A percentile compares a stretch with the other conserved stretches of the same genome.
Conservation (phyloP, 2,113 vertebrate species). For the Agelaius tricolor region DNA sequence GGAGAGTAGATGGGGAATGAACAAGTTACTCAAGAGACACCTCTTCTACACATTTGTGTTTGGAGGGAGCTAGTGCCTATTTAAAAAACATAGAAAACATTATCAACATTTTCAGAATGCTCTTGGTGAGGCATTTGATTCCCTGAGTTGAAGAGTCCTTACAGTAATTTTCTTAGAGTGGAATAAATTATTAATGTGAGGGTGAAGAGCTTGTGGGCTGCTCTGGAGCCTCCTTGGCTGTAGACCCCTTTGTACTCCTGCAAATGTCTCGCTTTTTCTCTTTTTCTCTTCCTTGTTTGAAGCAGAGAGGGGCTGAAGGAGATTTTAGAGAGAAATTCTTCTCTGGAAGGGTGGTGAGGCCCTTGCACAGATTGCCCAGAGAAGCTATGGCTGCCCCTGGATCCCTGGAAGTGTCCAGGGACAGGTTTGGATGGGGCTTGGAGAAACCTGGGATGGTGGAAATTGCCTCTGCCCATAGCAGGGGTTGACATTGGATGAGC, state of each 20-base stretch:
- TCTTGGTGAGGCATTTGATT: neutral
- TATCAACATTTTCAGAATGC: neutral
- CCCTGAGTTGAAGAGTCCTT: neutral
- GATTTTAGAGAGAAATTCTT: neutral
- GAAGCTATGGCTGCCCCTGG: neutral
- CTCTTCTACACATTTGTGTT: neutral
- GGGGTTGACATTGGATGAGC: fast-evolving
- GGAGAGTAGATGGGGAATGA: neutral
- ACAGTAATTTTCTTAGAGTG: neutral
- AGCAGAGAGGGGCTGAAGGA: neutral
- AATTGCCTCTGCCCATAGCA: neutral
- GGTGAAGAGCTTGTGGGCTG: neutral
- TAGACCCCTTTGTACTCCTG: neutral
- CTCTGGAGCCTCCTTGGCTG: neutral
- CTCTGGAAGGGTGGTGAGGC: fast-evolving
- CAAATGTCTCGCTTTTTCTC: fast-evolving
- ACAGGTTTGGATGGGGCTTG: fast-evolving
- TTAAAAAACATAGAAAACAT: neutral
- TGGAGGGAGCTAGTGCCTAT: neutral
- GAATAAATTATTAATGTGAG: neutral
- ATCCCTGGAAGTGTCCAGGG: neutral
- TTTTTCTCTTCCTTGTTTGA: neutral
- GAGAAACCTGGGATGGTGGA: fast-evolving
- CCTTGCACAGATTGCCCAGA: neutral
- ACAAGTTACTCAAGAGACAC: neutral